These are phyloP conservation scores for Elaphurus davidianus DNA, from an alignment of 2,113 vertebrate genomes.

Conservation along the genomic window DNA sequence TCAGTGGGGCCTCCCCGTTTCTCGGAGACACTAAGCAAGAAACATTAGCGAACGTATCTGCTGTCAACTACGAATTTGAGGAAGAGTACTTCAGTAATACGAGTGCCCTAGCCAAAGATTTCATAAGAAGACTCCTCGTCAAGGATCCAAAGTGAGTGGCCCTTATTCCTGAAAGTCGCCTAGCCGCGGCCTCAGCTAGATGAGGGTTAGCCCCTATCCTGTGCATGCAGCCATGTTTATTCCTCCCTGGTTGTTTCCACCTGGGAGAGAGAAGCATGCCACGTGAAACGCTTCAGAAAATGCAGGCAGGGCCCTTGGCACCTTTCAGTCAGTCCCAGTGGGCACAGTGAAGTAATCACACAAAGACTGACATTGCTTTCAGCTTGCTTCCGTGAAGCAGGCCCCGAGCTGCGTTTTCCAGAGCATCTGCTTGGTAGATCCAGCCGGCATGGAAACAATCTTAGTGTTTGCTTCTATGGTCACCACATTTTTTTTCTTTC, in stretches of 20 bases:
- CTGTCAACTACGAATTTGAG: slow-evolving; percentile 96
- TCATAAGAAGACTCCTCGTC: slow-evolving; percentile 93
- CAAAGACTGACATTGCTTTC: accelerated
- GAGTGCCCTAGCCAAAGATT: slow-evolving; percentile 96
- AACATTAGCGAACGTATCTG: slow-evolving; percentile 97
- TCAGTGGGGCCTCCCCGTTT: slow-evolving; percentile 97
- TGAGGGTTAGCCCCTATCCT: neutral
- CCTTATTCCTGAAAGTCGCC: neutral
- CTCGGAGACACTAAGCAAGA: slow-evolving; percentile 98
- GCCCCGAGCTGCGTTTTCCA: neutral
- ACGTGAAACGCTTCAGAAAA: accelerated
- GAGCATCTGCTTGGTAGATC: neutral
- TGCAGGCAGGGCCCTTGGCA: neutral
- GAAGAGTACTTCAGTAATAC: slow-evolving; percentile 97
- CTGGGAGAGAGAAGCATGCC: neutral
- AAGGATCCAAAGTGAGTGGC: slow-evolving; percentile 96
- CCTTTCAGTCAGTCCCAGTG: neutral
- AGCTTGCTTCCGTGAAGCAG: neutral
- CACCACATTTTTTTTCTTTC: neutral
- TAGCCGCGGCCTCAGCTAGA: neutral
- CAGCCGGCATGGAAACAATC: neutral
- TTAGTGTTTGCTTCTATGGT: neutral
- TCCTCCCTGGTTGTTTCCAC: neutral
- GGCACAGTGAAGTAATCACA: neutral
- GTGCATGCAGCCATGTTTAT: accelerated